phyloP scores from a whole-genome alignment of 2,797 vertebrate species.

The Diceros bicornis region DNA sequence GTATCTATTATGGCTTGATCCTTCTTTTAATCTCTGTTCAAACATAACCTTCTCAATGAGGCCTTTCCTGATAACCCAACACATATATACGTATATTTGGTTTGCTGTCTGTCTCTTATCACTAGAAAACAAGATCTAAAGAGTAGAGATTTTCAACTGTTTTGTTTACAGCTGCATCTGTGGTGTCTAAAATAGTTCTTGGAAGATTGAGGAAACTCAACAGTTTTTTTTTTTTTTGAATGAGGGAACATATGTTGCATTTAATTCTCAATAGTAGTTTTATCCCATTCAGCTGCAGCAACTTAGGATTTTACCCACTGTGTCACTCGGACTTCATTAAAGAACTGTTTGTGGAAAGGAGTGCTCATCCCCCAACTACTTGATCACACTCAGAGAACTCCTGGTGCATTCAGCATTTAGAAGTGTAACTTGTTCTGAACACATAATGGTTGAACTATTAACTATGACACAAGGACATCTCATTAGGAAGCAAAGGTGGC shows the following conservation, averaged over 20 bases:
- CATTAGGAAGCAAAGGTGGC: background rate
- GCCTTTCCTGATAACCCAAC: background rate
- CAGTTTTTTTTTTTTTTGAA: background rate
- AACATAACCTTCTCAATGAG: background rate
- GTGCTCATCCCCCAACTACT: background rate
- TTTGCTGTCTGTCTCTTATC: background rate
- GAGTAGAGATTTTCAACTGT: background rate
- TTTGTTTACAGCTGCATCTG: background rate
- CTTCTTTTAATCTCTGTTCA: slow-evolving; percentile 8
- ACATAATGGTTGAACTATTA: background rate
- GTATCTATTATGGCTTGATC: background rate
- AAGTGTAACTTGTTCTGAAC: background rate
- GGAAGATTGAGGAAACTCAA: background rate
- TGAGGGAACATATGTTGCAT: background rate
- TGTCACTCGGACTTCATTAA: background rate
- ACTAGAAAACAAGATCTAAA: background rate
- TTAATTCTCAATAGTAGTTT: background rate
- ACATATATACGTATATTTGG: background rate
- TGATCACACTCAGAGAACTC: background rate
- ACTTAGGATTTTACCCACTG: background rate
- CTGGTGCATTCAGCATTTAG: background rate
- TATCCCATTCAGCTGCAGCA: background rate
- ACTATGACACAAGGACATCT: background rate
- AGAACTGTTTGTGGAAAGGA: background rate
- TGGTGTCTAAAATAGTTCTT: background rate